Conservation (phyloP, 2,888 invertebrate species). For the Dorcus hopei region DNA sequence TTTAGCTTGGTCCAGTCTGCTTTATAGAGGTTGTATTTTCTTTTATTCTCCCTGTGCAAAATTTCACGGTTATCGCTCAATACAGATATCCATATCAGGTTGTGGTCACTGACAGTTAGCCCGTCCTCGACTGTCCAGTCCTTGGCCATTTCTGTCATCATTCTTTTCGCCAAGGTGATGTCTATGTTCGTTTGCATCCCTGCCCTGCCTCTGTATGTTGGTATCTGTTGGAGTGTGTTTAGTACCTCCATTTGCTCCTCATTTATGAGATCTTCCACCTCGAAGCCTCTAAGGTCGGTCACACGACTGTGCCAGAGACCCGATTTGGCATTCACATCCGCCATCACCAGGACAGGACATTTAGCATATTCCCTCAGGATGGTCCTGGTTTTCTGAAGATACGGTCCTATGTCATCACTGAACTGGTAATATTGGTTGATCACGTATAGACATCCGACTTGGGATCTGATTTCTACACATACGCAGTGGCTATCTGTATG, state of each 20-base stretch:
- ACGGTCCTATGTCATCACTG: not conserved
- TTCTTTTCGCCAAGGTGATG: constrained; percentile 1
- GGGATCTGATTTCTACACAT: not conserved
- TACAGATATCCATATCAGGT: not conserved
- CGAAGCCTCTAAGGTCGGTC: constrained; percentile 3
- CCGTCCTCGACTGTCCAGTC: not conserved
- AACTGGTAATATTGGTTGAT: constrained; percentile 10
- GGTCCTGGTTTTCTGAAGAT: not conserved
- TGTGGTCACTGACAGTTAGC: constrained; percentile 4
- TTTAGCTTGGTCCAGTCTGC: constrained; percentile 2
- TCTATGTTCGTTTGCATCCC: constrained; percentile 1
- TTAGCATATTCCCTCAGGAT: not conserved
- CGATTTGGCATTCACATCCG: too few species aligned
- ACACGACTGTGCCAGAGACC: not conserved
- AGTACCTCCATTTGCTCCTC: not conserved
- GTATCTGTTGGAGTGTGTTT: not conserved
- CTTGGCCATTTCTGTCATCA: not conserved
- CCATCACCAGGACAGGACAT: not conserved
- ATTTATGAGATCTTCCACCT: constrained; percentile 1
- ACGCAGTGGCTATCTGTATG: not conserved
- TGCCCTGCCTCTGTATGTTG: constrained; percentile 4
- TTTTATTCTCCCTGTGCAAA: not conserved
- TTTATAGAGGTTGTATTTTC: not conserved
- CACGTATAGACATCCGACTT: not conserved
- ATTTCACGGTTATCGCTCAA: not conserved